These are phyloP conservation scores for Spilogale gracilis DNA, from an alignment of 2,113 vertebrate genomes.

Conservation along the genomic window DNA sequence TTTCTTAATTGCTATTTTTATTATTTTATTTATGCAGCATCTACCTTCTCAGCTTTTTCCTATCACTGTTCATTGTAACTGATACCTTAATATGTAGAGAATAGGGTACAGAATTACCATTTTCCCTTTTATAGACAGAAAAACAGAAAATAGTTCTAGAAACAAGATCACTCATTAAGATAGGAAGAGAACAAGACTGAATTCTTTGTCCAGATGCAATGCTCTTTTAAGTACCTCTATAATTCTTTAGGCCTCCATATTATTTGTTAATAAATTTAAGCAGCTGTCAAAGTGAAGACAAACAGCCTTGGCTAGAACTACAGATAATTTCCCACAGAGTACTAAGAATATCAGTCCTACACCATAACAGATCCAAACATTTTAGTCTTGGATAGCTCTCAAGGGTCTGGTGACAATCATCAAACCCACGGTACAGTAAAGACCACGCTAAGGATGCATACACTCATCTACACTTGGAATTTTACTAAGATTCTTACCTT, in stretches of 20 bases:
- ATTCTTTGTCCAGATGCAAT: background rate
- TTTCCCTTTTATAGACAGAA: constrained; percentile 23
- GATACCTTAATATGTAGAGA: background rate
- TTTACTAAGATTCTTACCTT: constrained; percentile 41
- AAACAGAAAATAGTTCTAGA: constrained; percentile 26
- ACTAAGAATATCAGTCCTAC: constrained; percentile 43
- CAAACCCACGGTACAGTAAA: background rate
- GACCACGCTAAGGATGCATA: background rate
- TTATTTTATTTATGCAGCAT: background rate
- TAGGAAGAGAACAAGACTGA: background rate
- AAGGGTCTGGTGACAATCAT: constrained; percentile 59
- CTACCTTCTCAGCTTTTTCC: background rate
- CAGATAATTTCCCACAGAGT: constrained; percentile 20
- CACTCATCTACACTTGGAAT: background rate
- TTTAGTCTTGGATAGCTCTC: constrained; percentile 64
- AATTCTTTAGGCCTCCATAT: constrained; percentile 21
- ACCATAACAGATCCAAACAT: constrained; percentile 29
- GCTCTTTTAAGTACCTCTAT: background rate
- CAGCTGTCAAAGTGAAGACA: constrained; percentile 38
- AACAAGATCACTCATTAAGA: constrained; percentile 1
- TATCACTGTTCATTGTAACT: background rate
- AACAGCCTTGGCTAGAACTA: background rate
- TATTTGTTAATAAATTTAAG: constrained; percentile 50
- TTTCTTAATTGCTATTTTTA: constrained; percentile 46
- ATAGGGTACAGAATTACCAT: background rate